These are phyloP conservation scores for Neotragus pygmaeus DNA, from an alignment of 2,113 vertebrate genomes.

Conservation along the genomic window DNA sequence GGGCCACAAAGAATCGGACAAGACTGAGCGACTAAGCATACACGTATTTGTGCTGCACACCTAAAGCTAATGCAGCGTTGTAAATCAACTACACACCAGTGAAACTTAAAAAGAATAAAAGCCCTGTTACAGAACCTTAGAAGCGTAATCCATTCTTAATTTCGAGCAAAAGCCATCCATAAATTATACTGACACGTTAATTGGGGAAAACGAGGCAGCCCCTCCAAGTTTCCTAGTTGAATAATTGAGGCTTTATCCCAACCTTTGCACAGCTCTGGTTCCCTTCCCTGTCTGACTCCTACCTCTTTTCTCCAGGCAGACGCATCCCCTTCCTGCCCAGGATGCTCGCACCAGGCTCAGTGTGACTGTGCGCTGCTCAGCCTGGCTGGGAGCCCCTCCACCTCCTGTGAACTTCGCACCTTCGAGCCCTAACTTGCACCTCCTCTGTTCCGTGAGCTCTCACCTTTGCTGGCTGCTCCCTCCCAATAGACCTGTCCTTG, in stretches of 20 bases:
- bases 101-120: neutral
- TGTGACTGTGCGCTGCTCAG: fast-evolving
- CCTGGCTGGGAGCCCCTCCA: neutral
- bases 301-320: neutral
- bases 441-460: neutral
- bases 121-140: neutral
- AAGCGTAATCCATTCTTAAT: neutral
- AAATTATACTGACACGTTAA: neutral
- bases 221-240: neutral
- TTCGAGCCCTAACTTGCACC: neutral
- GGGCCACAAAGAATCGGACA: neutral
- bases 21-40: neutral
- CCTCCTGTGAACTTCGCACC: fast-evolving
- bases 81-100: neutral
- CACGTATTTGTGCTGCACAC: fast-evolving
- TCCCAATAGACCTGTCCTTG: neutral
- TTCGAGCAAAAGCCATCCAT: neutral
- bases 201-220: neutral
- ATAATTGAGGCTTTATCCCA: neutral
- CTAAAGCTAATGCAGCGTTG: neutral
- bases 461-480: no score
- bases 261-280: neutral
- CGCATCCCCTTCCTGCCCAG: fast-evolving
- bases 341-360: fast-evolving
- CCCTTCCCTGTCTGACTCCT: neutral